A percentile compares a stretch with the other conserved stretches of the same genome.
phyloP scores from a whole-genome alignment of 2,888 invertebrate species.

The Piscicola geometra region DNA sequence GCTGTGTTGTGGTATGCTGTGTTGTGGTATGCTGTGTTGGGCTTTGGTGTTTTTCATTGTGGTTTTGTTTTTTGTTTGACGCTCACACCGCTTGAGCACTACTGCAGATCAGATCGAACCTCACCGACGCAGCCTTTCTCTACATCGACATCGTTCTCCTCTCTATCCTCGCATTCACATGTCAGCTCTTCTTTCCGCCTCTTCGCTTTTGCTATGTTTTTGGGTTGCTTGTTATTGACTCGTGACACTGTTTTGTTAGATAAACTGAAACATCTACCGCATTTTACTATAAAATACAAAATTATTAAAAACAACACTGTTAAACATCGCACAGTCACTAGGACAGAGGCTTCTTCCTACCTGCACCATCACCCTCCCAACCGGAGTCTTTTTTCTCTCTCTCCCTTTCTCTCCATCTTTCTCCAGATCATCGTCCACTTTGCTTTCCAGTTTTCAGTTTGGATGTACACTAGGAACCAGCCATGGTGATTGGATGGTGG shows the following conservation, averaged over 20 bases:
- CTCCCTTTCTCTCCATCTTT: constrained; percentile 68
- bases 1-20: no score
- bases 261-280: constrained; percentile 3
- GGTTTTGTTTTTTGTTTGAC: not conserved
- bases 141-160: constrained; percentile 60
- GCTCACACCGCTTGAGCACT: no score
- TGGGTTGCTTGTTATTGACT: not conserved
- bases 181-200: no score
- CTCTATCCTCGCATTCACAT: constrained; percentile 57
- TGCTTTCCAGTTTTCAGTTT: constrained; percentile 62
- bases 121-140: constrained; percentile 59
- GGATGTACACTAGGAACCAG: constrained; percentile 64
- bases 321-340: constrained; percentile 9
- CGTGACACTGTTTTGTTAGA: not conserved
- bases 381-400: constrained; percentile 67
- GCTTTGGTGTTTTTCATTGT: no score
- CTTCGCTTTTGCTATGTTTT: no score
- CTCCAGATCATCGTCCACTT: constrained; percentile 66
- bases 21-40: no score
- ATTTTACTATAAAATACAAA: constrained; percentile 69
- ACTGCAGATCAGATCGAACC: constrained; percentile 54
- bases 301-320: no score
- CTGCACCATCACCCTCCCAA: constrained; percentile 66
- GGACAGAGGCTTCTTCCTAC: constrained; percentile 59
- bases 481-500: constrained; percentile 63